phyloP scores from a whole-genome alignment of 2,797 vertebrate species.

The Prionace glauca region DNA sequence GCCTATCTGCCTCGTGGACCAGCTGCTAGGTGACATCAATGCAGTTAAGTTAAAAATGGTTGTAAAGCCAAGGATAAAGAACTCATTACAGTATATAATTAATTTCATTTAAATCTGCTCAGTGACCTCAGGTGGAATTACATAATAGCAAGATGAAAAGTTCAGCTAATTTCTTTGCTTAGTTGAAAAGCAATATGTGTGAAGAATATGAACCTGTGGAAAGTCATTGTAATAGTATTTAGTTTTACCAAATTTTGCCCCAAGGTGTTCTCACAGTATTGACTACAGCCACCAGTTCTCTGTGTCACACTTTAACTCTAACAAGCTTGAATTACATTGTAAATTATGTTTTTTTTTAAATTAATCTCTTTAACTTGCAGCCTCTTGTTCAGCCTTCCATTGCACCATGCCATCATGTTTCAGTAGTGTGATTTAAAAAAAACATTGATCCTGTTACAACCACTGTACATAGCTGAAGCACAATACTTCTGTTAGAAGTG shows the following conservation, averaged over 20 bases:
- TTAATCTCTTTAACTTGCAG: neutral
- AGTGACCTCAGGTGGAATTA: neutral
- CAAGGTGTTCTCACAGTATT: neutral
- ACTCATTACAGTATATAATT: neutral
- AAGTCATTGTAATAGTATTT: neutral
- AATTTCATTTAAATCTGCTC: neutral
- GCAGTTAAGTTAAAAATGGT: too few species aligned
- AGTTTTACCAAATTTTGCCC: neutral
- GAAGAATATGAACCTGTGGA: neutral
- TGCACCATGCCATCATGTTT: neutral
- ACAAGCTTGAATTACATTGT: neutral
- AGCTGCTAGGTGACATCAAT: too few species aligned
- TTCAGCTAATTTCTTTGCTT: neutral
- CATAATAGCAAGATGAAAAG: neutral
- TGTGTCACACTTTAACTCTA: neutral
- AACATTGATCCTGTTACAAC: neutral
- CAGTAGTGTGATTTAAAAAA: neutral
- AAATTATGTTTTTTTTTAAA: neutral
- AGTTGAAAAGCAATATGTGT: too few species aligned
- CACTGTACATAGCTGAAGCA: neutral
- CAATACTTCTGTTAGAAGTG: neutral
- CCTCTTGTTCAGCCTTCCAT: neutral
- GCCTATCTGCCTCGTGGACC: too few species aligned
- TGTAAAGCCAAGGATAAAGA: too few species aligned
- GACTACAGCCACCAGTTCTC: neutral